A percentile compares a stretch with the other conserved stretches of the same genome.
Evolutionary conservation across 2,113 vertebrate species (phyloP).

Genomic region (Odontophorus gujanensis): DNA sequence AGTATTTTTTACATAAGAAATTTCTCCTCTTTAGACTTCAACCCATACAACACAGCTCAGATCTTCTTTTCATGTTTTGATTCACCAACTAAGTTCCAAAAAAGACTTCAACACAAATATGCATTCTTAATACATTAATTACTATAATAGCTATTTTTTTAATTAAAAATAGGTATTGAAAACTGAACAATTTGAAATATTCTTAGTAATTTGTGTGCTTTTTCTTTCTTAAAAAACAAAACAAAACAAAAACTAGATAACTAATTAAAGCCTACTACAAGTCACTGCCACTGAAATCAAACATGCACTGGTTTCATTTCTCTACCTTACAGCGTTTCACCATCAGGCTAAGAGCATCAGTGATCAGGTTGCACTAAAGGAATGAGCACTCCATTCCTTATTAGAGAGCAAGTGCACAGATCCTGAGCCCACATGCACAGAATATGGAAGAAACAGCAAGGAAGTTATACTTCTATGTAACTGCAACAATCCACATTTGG

Average conservation of each 20-base stretch:
- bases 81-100: not conserved
- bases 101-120: not conserved
- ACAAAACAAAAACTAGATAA: not conserved
- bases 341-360: not conserved
- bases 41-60: not conserved
- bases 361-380: not conserved
- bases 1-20: not conserved
- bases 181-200: not conserved
- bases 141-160: not conserved
- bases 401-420: not conserved
- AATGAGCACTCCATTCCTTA: not conserved
- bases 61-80: not conserved
- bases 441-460: not conserved
- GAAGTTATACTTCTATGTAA: not conserved
- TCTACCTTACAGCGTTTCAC: not conserved
- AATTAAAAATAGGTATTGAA: not conserved
- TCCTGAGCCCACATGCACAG: not conserved
- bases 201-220: not conserved
- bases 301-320: not conserved
- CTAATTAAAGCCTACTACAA: not conserved
- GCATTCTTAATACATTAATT: not conserved
- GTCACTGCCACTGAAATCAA: constrained; percentile 5
- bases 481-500: not conserved
- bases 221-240: no score
- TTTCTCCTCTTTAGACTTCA: not conserved